Evolutionary conservation across 2,113 vertebrate species (phyloP), one percentile per base, ranked within the genome.

Genomic region (Hyperoodon ampullatus): DNA sequence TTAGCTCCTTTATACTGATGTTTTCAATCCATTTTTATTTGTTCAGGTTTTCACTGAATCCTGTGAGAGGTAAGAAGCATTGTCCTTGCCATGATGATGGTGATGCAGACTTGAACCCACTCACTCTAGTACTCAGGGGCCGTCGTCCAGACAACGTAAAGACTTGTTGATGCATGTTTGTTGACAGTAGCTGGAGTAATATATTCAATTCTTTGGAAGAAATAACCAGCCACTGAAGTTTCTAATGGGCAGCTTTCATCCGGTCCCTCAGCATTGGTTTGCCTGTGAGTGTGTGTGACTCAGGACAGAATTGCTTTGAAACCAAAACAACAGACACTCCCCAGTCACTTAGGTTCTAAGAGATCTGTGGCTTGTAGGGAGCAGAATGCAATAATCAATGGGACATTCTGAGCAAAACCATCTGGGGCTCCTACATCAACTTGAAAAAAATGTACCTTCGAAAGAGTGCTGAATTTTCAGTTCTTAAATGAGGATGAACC

Each of bases 381-480:
- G 50, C 3, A 26, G 77, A 47, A 30, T 5, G 0, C 42, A 53
- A 35, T 70, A 65, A 95, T 89, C 83, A 60, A 71, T 81, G 78
- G 65, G 42, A 28, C 15, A 33, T 33, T 28, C 28, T 72, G n/a
- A 92, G 53, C 74, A 44, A 66, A 86, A 81, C 70, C 82, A 30
- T 44, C 71, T 70, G 68, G 70, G 78, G 60, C 35, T 60, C 63
- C 96, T 60, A 61, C 0, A 86, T 74, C 72, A 75, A 13, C 30
- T 14, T 72, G 42, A n/a, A 55, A 78, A 84, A 75, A 90, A 35
- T 0, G 42, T 3, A 60, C 63, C 58, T 93, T 30, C 24, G 24
- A 81, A 94, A n/a, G 33, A 30, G 44, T 71, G 86, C 71, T 81
- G 94, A 60, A 75, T 77, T 88, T 95, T 88, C 92, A 66, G 63